These are phyloP conservation scores for Scolopax bukidnonensis DNA, from an alignment of 2,797 vertebrate species.

Conservation along the genomic window DNA sequence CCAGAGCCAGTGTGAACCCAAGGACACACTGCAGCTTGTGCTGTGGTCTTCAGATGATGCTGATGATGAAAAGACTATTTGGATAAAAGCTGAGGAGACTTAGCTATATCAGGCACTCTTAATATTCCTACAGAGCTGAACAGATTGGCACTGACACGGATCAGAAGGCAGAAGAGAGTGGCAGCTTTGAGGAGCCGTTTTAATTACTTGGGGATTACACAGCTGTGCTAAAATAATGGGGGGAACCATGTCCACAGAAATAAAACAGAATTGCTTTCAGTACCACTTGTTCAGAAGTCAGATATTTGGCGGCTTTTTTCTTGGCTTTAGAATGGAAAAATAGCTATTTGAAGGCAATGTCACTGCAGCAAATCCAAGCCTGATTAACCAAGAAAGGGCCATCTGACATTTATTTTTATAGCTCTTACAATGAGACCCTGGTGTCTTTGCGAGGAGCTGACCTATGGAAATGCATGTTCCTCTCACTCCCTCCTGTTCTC, in stretches of 20 bases:
- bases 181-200: neutral
- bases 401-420: conserved; percentile 4
- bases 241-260: neutral
- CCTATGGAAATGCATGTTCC: neutral
- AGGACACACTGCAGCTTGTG: neutral
- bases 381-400: neutral
- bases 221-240: conserved; percentile 37
- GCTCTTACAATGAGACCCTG: neutral
- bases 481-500: neutral
- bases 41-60: neutral
- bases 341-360: neutral
- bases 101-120: conserved; percentile 30
- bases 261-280: neutral
- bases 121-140: conserved; percentile 18
- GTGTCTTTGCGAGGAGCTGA: neutral
- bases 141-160: neutral
- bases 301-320: neutral
- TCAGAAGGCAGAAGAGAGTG: conserved; percentile 30
- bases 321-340: neutral
- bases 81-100: conserved; percentile 34
- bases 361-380: neutral
- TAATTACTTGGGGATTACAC: conserved; percentile 64
- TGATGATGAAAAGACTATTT: conserved; percentile 1
- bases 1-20: neutral
- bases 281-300: conserved; percentile 22